Evolutionary conservation across 1,140 invertebrate genomes (phyloP).

Genomic region (Drosophila persimilis): DNA sequence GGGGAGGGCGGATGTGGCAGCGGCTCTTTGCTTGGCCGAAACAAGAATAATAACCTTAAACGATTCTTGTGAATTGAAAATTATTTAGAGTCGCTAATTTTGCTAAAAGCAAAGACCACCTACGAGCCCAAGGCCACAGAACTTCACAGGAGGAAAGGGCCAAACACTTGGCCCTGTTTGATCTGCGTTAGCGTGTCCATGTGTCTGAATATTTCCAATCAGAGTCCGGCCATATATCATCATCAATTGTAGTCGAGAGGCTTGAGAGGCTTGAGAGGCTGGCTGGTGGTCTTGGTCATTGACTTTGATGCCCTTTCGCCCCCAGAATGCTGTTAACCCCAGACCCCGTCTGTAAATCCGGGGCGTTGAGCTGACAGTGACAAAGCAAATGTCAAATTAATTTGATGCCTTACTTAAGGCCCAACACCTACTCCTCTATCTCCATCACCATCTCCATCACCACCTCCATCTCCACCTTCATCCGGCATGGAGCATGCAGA

Average conservation of each 20-base stretch:
- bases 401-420: slow-evolving; percentile 65
- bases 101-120: slow-evolving; percentile 45
- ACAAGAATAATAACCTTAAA: slow-evolving; percentile 14
- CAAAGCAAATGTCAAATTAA: slow-evolving; percentile 79
- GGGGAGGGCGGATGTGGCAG: background rate
- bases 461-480: slow-evolving; percentile 3
- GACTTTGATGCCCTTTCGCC: slow-evolving; percentile 23
- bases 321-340: slow-evolving; percentile 27
- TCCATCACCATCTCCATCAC: background rate
- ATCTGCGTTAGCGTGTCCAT: slow-evolving; percentile 31
- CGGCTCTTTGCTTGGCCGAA: background rate
- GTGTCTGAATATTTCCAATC: slow-evolving; percentile 42
- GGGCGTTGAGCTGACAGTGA: slow-evolving; percentile 60
- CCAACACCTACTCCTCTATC: background rate
- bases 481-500: slow-evolving; percentile 5
- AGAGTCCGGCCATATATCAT: slow-evolving; percentile 60
- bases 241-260: slow-evolving; percentile 48
- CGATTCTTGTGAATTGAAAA: slow-evolving; percentile 34
- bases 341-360: slow-evolving; percentile 39
- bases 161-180: slow-evolving; percentile 42
- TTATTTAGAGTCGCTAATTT: slow-evolving; percentile 48
- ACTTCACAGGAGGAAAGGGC: background rate
- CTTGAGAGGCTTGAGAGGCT: too few species aligned
- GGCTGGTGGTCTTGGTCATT: slow-evolving; percentile 34
- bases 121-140: background rate